Evolutionary conservation across 2,797 vertebrate genomes (phyloP).

Genomic region (Pantherophis vulpinus): DNA sequence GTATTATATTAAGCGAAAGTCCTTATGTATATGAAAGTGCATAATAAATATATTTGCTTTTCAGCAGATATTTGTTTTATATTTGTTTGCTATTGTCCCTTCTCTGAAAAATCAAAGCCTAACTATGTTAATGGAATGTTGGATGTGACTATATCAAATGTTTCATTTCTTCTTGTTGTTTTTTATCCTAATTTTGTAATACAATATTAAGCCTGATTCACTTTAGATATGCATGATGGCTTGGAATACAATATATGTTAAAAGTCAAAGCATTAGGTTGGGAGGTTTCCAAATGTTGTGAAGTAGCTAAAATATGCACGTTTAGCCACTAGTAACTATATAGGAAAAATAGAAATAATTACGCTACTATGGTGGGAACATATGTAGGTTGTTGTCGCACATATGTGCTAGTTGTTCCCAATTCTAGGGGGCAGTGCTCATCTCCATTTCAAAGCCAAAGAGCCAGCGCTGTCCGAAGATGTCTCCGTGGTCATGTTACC

Average conservation of each 20-base stretch:
- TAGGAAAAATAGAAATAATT: neutral
- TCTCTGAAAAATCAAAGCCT: neutral
- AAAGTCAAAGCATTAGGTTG: neutral
- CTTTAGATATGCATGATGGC: neutral
- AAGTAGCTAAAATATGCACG: neutral
- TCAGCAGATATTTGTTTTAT: constrained; percentile 78
- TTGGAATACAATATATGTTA: neutral
- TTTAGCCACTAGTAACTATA: neutral
- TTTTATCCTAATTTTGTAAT: neutral
- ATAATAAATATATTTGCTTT: constrained; percentile 99
- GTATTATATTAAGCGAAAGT: constrained; percentile 94
- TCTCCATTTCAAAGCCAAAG: too few relatives aligned
- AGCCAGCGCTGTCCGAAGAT: too few relatives aligned
- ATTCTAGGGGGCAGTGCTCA: too few relatives aligned
- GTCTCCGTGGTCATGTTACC: too few relatives aligned
- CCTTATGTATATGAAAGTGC: constrained; percentile 98
- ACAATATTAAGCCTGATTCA: neutral
- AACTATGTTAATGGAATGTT: neutral
- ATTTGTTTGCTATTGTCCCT: constrained; percentile 39
- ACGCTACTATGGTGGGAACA: neutral
- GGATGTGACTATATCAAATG: neutral
- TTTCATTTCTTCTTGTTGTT: neutral
- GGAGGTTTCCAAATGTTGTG: neutral
- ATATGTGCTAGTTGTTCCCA: too few relatives aligned
- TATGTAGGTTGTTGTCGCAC: neutral